Evolutionary conservation across 2,888 invertebrate genomes (phyloP), one percentile per base, ranked within the genome.

Genomic region (Orchesellides sinensis): DNA sequence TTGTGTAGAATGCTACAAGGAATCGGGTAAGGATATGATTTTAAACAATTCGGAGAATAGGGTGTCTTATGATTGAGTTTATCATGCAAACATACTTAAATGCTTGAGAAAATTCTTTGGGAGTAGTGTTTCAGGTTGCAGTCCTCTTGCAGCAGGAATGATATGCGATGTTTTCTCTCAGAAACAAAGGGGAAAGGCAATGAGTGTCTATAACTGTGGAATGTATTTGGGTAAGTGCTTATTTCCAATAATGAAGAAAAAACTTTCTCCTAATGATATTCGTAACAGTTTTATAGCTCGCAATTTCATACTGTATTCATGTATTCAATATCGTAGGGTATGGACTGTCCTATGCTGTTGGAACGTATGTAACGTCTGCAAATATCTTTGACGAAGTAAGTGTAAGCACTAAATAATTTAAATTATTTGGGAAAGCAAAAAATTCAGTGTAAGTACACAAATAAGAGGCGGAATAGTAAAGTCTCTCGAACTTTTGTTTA

Each of bases 151-250:
- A 0, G 96, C 96, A 0, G 96, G 96, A 5, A 93, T 96, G 69
- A 91, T 96, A 78, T 94, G 95, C 0, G 96, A 96, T 89, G 93
- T 95, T 3, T 86, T 84, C 66, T 83, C 75, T 2, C 54, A 81
- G n/a, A 84, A 89, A 84, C 95, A 96, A 89, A 92, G 97, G 73
- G 97, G 96, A 0, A 90, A 96, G 59, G 97, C 97, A 10, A 94
- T 97, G 92, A 96, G 97, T 0, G 93, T 98, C 84, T 97, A 97
- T 92, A 97, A 97, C 90, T 97, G 97, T 96, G 97, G 98, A 14
- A 97, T 97, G 87, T 98, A 97, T 89, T 96, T 96, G 29, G 83
- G 79, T 79, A 10, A 59, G 78, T 27, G 32, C 49, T 19, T 17
- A 49, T n/a, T n/a, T n/a, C n/a, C n/a, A n/a, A n/a, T n/a, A n/a